phyloP scores from a whole-genome alignment of 2,113 vertebrate genomes.

The Athene cunicularia region DNA sequence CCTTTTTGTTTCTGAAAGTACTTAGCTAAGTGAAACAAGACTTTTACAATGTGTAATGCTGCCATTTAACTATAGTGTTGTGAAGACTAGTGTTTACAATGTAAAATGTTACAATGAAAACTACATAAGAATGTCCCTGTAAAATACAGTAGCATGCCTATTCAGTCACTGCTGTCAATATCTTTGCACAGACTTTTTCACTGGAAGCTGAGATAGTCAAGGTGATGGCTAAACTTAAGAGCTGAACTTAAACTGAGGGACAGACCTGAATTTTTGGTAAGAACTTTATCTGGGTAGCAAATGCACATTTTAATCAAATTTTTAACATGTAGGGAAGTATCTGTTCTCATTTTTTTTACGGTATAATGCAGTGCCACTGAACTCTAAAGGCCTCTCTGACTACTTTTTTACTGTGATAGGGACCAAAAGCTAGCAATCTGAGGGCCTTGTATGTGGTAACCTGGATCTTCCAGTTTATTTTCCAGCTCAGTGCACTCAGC shows the following conservation, averaged over 20 bases:
- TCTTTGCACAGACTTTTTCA: background rate
- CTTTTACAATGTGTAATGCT: slow-evolving; percentile 8
- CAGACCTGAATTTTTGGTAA: background rate
- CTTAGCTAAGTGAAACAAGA: slow-evolving; percentile 27
- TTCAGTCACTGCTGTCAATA: slow-evolving; percentile 18
- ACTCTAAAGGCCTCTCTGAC: background rate
- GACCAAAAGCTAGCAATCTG: slow-evolving; percentile 45
- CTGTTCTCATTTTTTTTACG: background rate
- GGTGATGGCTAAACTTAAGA: background rate
- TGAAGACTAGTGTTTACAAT: slow-evolving; percentile 31
- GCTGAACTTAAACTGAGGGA: background rate
- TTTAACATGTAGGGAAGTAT: background rate
- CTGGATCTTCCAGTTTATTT: background rate
- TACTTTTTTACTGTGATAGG: background rate
- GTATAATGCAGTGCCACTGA: slow-evolving; percentile 3
- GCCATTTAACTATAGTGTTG: slow-evolving; percentile 48
- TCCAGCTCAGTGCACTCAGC: background rate
- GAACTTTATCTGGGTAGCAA: background rate
- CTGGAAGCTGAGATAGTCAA: background rate
- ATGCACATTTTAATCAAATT: background rate
- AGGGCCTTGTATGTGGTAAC: background rate
- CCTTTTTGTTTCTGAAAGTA: slow-evolving; percentile 18
- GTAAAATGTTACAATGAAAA: slow-evolving; percentile 4
- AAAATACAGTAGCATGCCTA: slow-evolving; percentile 33
- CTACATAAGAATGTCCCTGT: background rate